A percentile compares a stretch with the other conserved stretches of the same genome.
phyloP scores from a whole-genome alignment of 2,797 vertebrate species.

The Bradypodion pumilum region DNA sequence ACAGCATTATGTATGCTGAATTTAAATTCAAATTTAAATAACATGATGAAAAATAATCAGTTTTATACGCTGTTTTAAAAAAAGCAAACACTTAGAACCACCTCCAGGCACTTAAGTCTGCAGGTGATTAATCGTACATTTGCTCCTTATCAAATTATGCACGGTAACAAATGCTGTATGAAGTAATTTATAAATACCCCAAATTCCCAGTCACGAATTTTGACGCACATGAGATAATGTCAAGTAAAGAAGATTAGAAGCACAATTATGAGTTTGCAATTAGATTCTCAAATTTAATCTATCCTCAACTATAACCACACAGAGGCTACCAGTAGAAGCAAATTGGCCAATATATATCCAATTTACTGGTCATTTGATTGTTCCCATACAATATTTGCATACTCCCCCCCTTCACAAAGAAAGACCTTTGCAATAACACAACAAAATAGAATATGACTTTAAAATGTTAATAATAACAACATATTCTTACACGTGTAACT shows the following conservation, averaged over 20 bases:
- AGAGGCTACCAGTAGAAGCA: not conserved
- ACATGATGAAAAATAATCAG: conserved; percentile 73
- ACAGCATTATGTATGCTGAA: conserved; percentile 75
- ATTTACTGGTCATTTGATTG: not conserved
- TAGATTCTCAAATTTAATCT: not conserved
- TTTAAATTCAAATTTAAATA: conserved; percentile 80
- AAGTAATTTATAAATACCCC: conserved; percentile 33
- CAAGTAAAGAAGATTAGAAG: conserved; percentile 42
- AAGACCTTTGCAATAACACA: not conserved
- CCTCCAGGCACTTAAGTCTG: too few species aligned
- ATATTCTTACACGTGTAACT: not conserved
- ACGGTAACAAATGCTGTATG: conserved; percentile 22
- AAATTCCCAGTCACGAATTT: conserved; percentile 8
- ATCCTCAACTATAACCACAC: not conserved
- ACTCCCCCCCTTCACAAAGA: not conserved
- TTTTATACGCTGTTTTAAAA: conserved; percentile 75
- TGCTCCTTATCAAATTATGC: conserved; percentile 29
- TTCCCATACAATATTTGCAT: not conserved
- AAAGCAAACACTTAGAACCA: conserved; percentile 26
- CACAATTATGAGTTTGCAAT: not conserved
- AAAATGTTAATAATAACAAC: too few species aligned
- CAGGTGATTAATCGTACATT: not conserved
- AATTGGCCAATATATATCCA: not conserved
- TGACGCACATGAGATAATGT: not conserved
- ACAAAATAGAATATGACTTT: not conserved